Evolutionary conservation across 2,113 vertebrate species (phyloP), one percentile per base, ranked within the genome.

Genomic region (Bubo bubo): DNA sequence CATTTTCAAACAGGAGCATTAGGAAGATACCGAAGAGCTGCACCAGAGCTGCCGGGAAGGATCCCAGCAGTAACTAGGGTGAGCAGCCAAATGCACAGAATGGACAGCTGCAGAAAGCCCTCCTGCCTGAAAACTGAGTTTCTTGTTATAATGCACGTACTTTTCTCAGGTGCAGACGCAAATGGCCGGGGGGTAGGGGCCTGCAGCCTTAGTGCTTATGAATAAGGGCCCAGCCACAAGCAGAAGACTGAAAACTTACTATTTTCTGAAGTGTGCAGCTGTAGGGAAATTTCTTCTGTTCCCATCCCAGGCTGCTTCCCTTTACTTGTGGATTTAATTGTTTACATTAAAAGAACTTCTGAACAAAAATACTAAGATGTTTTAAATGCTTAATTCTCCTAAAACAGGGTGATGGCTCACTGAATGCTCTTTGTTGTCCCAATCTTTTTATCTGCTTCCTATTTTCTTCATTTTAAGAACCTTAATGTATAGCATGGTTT

Each of bases 381-480:
- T 88, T 85, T 19, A 75, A 85, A 84, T 2, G 30, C 28, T 52
- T 35, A 28, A 49, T 66, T 70, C 70, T 76, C 41, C 58, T 20
- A 21, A 14, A 30, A 1, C 49, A 68, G 74, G 45, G 52, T 3
- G 13, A 45, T 7, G 62, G 53, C 74, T 93, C 73, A 47, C 76
- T 71, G 64, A 91, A 66, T 8, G 45, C 70, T 64, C 76, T 91
- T 64, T 70, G 92, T 84, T 52, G 35, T 37, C 80, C 35, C 74
- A 35, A 41, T 45, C 84, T 93, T 90, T 88, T 88, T 34, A 94
- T 91, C 96, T 87, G 35, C 80, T 64, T 60, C 63, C 17, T 12
- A 60, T 26, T 93, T 79, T 82, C 80, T 49, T 92, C 86, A 66
- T n/a, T 94, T 86, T 84, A 56, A 75, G 35, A 73, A 85, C 47